Evolutionary conservation across 2,113 vertebrate species (phyloP).

Genomic region (Lipophrys pholis): DNA sequence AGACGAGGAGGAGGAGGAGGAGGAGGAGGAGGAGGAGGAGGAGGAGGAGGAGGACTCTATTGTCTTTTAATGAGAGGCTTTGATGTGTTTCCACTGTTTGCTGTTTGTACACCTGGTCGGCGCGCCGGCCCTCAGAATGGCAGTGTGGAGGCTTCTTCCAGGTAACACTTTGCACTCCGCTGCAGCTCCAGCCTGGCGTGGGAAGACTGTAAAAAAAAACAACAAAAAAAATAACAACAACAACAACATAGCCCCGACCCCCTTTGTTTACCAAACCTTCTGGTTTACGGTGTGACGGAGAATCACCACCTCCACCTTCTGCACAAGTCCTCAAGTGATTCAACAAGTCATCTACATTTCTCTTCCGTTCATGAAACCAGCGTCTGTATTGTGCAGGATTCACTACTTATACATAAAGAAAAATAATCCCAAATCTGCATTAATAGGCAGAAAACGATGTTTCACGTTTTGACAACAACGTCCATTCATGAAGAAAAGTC

Average conservation of each 20-base stretch:
- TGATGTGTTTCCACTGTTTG: slow-evolving; percentile 81
- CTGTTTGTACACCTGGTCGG: slow-evolving; percentile 86
- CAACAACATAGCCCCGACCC: slow-evolving; percentile 19
- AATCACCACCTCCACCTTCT: slow-evolving; percentile 6
- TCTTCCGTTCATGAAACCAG: no score
- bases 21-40: slow-evolving; percentile 19
- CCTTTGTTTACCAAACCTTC: slow-evolving; percentile 74
- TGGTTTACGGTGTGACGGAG: slow-evolving; percentile 69
- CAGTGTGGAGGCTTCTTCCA: slow-evolving; percentile 64
- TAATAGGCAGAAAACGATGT: no score
- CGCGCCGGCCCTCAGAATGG: slow-evolving; percentile 69
- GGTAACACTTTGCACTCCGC: slow-evolving; percentile 81
- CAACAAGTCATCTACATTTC: no score
- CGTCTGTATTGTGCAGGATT: no score
- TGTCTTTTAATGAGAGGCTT: slow-evolving; percentile 85
- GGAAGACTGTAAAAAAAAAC: slow-evolving; percentile 79
- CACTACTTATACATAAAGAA: no score
- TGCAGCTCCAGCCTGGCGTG: slow-evolving; percentile 78
- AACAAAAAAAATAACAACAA: no score
- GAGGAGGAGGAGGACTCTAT: slow-evolving; percentile 60
- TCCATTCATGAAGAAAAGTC: no score
- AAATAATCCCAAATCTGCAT: no score
- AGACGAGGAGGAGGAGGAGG: slow-evolving; percentile 3
- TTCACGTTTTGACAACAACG: no score
- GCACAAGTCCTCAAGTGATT: not conserved